A percentile compares a stretch with the other conserved stretches of the same genome.
phyloP scores from a whole-genome alignment of 2,888 invertebrate species.

The Colletes collaris region DNA sequence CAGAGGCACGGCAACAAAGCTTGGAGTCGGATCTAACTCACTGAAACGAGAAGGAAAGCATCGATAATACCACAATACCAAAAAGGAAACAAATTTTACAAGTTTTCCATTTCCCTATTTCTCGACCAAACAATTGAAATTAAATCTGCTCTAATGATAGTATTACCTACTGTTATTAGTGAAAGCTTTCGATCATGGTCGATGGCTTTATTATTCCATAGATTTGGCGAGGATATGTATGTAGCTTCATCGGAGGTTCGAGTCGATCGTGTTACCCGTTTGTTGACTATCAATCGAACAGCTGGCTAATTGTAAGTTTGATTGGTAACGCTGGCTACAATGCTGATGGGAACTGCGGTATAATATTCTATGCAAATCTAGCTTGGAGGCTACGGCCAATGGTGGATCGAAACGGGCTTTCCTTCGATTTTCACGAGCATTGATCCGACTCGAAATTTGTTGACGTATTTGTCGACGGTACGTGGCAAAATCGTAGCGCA shows the following conservation, averaged over 20 bases:
- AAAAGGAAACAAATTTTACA: no score
- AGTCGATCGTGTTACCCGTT: conserved; percentile 17
- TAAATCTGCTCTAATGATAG: no score
- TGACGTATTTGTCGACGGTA: neutral
- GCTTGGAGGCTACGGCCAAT: neutral
- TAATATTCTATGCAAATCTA: conserved; percentile 10
- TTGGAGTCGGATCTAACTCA: neutral
- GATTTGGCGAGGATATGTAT: neutral
- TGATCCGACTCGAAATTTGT: neutral
- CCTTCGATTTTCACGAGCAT: neutral
- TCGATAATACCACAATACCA: neutral
- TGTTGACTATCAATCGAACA: conserved; percentile 35
- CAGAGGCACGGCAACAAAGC: neutral
- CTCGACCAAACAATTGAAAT: no score
- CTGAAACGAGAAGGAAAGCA: neutral
- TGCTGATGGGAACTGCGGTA: neutral
- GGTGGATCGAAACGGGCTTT: neutral
- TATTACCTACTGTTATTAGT: neutral
- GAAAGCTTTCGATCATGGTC: neutral
- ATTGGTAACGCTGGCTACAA: conserved; percentile 4
- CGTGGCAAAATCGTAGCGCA: conserved; percentile 12
- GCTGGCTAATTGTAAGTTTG: conserved; percentile 42
- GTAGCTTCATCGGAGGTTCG: neutral
- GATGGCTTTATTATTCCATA: neutral
- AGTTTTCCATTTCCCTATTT: no score